Evolutionary conservation across 2,888 invertebrate genomes (phyloP), one percentile per base, ranked within the genome.

Genomic region (Agrotis ipsilon): DNA sequence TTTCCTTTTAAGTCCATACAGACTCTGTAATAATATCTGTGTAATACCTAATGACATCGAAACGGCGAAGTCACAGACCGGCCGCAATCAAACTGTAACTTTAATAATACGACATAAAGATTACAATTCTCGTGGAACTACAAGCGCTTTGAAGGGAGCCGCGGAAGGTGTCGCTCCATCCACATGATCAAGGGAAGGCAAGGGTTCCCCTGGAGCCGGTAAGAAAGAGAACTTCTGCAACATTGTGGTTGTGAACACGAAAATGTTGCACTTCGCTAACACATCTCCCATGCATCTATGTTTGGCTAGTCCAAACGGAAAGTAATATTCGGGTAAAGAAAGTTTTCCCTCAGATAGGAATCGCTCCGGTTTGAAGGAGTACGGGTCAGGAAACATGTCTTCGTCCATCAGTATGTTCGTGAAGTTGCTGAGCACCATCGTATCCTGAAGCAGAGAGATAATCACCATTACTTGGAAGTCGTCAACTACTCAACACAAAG

Each of bases 271-370:
- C 85, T 97, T 97, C 0, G 98, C 98, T n/a, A 96, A 83, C 0
- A 94, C 91, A 87, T 98, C 98, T 0, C 98, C 98, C 97, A 98
- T 97, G 87, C 98, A 98, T 64, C 98, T 97, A 88, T 98, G 98
- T 84, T 97, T 98, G 0, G 98, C 98, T 64, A 97, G 93, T 19
- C 98, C 98, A 86, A 98, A 98, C 0, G 98, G 98, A 81, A 98
- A 96, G 87, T 97, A 98, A 54, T 97, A 96, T 21, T 98, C 98
- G 0, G 98, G 98, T 1, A 97, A 88, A 39, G 93, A 90, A 1
- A 97, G 91, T 78, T 97, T 97, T 0, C 97, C 97, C 64, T 97
- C 94, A 14, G 95, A 93, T 6, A 98, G 88, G 90, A 97, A 98
- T 69, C 98, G 96, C 75, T 98, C 98, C 0, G 98, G 98, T 62